phyloP scores from a whole-genome alignment of 1,140 invertebrate species.

The Macrobrachium rosenbergii region DNA sequence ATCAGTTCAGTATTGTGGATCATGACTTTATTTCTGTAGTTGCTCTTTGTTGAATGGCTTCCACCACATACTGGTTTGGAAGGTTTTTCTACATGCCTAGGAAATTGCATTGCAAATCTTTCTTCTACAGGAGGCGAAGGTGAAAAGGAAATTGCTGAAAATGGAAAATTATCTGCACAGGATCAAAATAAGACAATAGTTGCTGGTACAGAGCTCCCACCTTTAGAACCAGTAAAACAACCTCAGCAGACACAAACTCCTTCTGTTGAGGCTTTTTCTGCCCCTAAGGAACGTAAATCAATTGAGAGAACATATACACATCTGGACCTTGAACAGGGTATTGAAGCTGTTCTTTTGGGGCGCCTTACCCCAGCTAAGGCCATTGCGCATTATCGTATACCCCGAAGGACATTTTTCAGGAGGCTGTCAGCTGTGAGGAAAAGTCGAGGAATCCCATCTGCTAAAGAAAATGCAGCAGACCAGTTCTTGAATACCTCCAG shows the following conservation, averaged over 20 bases:
- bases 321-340: constrained; percentile 55
- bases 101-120: too few relatives aligned
- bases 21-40: too few relatives aligned
- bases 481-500: constrained; percentile 38
- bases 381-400: constrained; percentile 53
- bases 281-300: constrained; percentile 39
- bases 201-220: too few relatives aligned
- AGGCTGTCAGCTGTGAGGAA: constrained; percentile 56
- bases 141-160: too few relatives aligned
- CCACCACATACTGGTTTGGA: too few relatives aligned
- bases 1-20: too few relatives aligned
- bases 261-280: constrained; percentile 26
- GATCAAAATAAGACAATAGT: too few relatives aligned
- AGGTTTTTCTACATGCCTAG: too few relatives aligned
- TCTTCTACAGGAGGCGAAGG: too few relatives aligned
- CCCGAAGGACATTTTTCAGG: constrained; percentile 58
- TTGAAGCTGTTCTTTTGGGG: constrained; percentile 54
- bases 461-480: constrained; percentile 60
- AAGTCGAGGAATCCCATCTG: constrained; percentile 55
- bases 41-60: too few relatives aligned
- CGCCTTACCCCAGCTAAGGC: constrained; percentile 57
- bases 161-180: too few relatives aligned
- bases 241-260: background rate
- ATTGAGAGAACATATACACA: constrained; percentile 56
- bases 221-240: too few relatives aligned